These are phyloP conservation scores for Ischnus inquisitorius DNA, from an alignment of 2,888 invertebrate genomes.

Conservation along the genomic window DNA sequence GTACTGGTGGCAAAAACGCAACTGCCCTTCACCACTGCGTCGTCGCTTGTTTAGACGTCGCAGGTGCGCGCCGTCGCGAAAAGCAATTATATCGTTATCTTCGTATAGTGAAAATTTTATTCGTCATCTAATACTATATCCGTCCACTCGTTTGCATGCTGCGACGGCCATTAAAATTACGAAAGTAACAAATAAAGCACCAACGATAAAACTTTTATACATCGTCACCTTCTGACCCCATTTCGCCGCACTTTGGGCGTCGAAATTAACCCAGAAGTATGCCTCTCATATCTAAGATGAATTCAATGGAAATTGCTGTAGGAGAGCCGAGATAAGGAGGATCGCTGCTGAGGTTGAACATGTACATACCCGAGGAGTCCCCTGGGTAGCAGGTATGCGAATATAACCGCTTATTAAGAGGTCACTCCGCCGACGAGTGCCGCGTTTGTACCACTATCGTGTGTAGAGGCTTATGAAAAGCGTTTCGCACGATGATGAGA, in stretches of 20 bases:
- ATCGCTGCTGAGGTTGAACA: not conserved
- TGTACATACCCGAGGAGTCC: not conserved
- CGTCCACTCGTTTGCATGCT: too few species aligned
- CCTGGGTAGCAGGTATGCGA: constrained; percentile 10
- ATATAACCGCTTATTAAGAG: constrained; percentile 62
- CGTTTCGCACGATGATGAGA: constrained; percentile 38
- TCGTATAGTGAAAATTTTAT: not conserved
- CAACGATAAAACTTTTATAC: not conserved
- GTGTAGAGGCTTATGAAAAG: constrained; percentile 46
- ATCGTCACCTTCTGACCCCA: not conserved
- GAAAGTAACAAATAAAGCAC: too few species aligned
- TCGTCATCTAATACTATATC: not conserved
- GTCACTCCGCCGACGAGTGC: constrained; percentile 52
- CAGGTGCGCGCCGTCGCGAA: not conserved
- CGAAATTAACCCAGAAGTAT: too few species aligned
- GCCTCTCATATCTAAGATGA: not conserved
- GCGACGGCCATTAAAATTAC: too few species aligned
- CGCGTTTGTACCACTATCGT: not conserved
- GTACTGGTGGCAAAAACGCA: constrained; percentile 22
- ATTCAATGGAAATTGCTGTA: constrained; percentile 5
- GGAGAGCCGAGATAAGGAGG: constrained; percentile 6
- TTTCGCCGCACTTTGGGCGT: not conserved
- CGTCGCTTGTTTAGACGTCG: not conserved
- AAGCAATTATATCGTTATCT: not conserved
- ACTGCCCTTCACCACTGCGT: not conserved